These are phyloP conservation scores for Drosophila mayaguana DNA, from an alignment of 2,888 invertebrate species.

Conservation along the genomic window DNA sequence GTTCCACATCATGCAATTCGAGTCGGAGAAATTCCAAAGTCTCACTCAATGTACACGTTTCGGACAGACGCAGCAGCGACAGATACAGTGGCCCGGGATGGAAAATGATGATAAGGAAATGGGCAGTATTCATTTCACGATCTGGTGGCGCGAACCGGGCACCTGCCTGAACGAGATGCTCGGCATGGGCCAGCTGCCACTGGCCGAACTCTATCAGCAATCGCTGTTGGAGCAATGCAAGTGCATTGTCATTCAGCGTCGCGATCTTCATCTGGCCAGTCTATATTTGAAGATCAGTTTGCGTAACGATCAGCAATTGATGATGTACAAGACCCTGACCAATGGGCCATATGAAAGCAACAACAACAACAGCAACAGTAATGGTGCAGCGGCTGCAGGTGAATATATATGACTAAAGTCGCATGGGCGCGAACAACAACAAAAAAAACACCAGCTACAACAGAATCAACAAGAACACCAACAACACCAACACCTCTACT, in stretches of 20 bases:
- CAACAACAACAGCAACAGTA: constrained; percentile 35
- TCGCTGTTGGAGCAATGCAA: constrained; percentile 82
- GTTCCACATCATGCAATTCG: constrained; percentile 83
- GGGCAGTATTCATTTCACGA: constrained; percentile 76
- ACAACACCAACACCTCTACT: constrained; percentile 5
- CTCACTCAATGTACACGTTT: constrained; percentile 83
- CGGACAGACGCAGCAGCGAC: constrained; percentile 76
- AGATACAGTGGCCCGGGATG: constrained; percentile 55
- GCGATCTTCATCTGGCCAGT: constrained; percentile 75
- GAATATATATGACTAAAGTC: constrained; percentile 83
- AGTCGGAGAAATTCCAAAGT: constrained; percentile 82
- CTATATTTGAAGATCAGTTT: constrained; percentile 80
- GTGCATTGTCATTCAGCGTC: constrained; percentile 76
- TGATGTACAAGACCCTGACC: constrained; percentile 32
- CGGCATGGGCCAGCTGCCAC: constrained; percentile 75
- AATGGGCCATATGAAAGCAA: constrained; percentile 44
- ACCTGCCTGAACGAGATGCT: constrained; percentile 82
- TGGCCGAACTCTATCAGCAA: constrained; percentile 76
- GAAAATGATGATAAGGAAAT: constrained; percentile 46
- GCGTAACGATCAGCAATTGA: constrained; percentile 43
- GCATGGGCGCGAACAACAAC: constrained; percentile 52
- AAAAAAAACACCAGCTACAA: constrained; percentile 42
- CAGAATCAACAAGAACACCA: constrained; percentile 22
- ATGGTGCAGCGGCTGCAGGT: constrained; percentile 70
- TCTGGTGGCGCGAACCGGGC: constrained; percentile 84